A percentile compares a stretch with the other conserved stretches of the same genome.
phyloP scores from a whole-genome alignment of 2,888 invertebrate species.

The Hirtodrosophila alboralis region DNA sequence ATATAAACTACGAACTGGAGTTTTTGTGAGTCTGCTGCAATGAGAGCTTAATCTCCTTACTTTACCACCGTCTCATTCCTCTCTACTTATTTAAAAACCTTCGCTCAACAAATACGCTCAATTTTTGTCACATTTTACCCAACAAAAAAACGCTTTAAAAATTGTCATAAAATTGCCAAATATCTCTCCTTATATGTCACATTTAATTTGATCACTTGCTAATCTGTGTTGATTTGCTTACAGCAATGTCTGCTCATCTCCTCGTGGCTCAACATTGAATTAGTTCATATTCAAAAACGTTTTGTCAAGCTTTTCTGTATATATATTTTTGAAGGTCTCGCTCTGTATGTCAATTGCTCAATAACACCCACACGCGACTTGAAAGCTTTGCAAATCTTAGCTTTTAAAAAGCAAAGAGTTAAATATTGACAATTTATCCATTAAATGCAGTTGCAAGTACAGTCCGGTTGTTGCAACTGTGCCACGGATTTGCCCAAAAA shows the following conservation, averaged over 20 bases:
- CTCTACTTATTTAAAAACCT: too few relatives aligned
- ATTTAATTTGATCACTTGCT: neutral
- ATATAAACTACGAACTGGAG: too few relatives aligned
- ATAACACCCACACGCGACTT: conserved; percentile 46
- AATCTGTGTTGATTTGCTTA: conserved; percentile 14
- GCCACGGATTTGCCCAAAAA: conserved; percentile 60
- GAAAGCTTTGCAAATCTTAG: conserved; percentile 16
- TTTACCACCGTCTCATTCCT: too few relatives aligned
- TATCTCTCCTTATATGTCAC: too few relatives aligned
- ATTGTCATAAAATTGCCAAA: neutral
- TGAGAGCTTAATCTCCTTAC: too few relatives aligned
- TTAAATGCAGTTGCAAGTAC: conserved; percentile 18
- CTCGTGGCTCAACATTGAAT: conserved; percentile 6
- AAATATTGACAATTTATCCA: conserved; percentile 4
- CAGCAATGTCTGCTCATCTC: neutral
- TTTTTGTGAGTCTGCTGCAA: too few relatives aligned
- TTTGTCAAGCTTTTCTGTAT: conserved; percentile 6
- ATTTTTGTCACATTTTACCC: too few relatives aligned
- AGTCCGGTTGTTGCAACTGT: conserved; percentile 39
- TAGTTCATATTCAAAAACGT: conserved; percentile 45
- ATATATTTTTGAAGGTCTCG: too few relatives aligned
- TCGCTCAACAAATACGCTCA: too few relatives aligned
- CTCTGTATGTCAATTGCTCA: conserved; percentile 60
- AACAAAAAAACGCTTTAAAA: too few relatives aligned
- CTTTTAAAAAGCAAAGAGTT: neutral